Evolutionary conservation across 2,113 vertebrate species (phyloP).

Genomic region (Microtus oregoni): DNA sequence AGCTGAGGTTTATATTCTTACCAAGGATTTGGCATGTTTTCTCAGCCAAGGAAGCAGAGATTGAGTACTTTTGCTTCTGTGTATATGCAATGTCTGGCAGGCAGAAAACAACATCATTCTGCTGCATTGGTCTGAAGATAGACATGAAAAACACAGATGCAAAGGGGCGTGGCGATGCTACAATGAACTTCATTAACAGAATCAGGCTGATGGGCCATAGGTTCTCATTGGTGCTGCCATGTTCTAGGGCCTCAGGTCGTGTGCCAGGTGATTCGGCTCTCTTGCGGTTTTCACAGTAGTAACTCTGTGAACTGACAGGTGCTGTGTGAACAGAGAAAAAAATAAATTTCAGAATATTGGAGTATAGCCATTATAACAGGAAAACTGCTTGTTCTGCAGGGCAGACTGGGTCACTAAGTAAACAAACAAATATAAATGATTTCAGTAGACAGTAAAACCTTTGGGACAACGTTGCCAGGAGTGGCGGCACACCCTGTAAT

Average conservation of each 20-base stretch:
- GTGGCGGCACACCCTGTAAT: neutral
- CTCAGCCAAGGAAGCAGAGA: neutral
- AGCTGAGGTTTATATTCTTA: neutral
- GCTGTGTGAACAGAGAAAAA: neutral
- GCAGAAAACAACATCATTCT: neutral
- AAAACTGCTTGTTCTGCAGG: neutral
- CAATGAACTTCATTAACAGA: constrained; percentile 63
- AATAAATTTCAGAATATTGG: constrained; percentile 1
- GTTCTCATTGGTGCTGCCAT: neutral
- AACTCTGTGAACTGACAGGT: neutral
- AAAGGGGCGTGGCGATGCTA: neutral
- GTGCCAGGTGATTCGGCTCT: neutral
- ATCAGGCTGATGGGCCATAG: neutral
- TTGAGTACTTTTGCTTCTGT: neutral
- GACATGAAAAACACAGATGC: neutral
- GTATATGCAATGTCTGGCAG: neutral
- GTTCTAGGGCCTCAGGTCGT: neutral
- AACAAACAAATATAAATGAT: neutral
- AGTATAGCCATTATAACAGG: neutral
- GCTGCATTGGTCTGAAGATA: neutral
- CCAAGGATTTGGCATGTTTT: neutral
- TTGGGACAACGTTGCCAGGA: neutral
- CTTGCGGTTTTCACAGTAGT: neutral
- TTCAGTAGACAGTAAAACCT: neutral
- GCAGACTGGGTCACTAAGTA: constrained; percentile 8